Base-by-base conservation (phyloP, 2,797 vertebrate genomes). In the Eulemur rubriventer region DNA sequence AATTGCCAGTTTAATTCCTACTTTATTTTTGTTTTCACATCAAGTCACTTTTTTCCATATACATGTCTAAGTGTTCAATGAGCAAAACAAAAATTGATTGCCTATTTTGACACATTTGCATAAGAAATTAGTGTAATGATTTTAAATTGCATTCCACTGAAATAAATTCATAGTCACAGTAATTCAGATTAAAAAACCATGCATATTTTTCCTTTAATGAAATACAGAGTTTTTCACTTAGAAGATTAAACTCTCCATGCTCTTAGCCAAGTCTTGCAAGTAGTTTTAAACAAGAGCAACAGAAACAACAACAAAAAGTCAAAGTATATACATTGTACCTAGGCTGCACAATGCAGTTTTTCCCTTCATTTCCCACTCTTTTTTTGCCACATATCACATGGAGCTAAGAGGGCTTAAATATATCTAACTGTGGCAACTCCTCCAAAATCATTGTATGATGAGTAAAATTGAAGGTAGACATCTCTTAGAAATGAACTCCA, bases 61-160 rank as follows among this genome's bases (percentile, higher is more conserved):
- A 85, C 17, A 83, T 89, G 78, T 89, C 63, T 94, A 92, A 96
- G 46, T 85, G 35, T 91, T 96, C 96, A 93, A 75, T 93, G 93
- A 73, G 38, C 69, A 82, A 94, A 96, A 82, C 76, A 94, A 96
- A 97, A 97, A 89, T 52, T 69, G 28, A 72, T 46, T 94, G 67
- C 85, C 72, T 83, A 70, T 81, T 95, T 95, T 94, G 65, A 93
- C 38, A 96, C 2, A 97, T 97, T 95, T 95, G 82, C 89, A 96
- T 95, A 96, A 76, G 80, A 96, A 95, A 97, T 96, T 95, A 96
- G 72, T 85, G 22, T 96, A 94, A 96, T 92, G 80, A 92, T 75
- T 93, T 94, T 75, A 83, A 96, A 96, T 94, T 93, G 12, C 52
- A 85, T 97, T 95, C 9, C 33, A 65, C 50, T 70, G 20, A 98